Evolutionary conservation across 1,140 invertebrate species (phyloP), one percentile per base, ranked within the genome.

Genomic region (Bradynema listronoti): DNA sequence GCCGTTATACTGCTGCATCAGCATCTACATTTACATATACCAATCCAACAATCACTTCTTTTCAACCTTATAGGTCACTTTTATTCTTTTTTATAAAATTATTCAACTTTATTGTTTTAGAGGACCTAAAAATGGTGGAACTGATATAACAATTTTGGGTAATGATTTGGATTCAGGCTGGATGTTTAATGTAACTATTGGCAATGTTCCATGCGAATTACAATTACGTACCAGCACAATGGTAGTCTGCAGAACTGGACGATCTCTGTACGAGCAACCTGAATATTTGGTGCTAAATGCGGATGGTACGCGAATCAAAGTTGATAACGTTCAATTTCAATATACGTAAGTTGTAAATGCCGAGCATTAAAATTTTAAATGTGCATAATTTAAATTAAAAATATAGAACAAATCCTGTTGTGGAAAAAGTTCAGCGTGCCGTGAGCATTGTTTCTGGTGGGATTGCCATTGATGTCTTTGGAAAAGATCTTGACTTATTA

Each of bases 101-200:
- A n/a, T n/a, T n/a, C n/a, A n/a, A n/a, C n/a, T n/a, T n/a, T n/a
- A n/a, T n/a, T n/a, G n/a, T n/a, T 81, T 84, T 0, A 81, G 88
- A 32, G 94, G 94, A 0, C 93, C 93, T 3, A 85, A 87, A 67
- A 90, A 89, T 63, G 94, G 93, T 30, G 93, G 93, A 1, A 96
- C 92, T 0, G 85, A 88, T 70, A 79, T 98, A 45, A 89, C 88
- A 2, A 87, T 98, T 60, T 86, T 85, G 59, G 94, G 94, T 14
- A 84, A 86, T 64, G 87, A 92, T 81, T 80, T 98, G 46, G 94
- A 97, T 78, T 90, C 95, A 72, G 94, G 94, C 3, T 90, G 88
- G 25, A 85, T 84, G 58, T 87, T 92, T 58, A 85, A 85, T 3
- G 89, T 91, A 0, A 88, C 85, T 77, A 81, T 97, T 9, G 92